Base-by-base conservation (phyloP, 1,140 invertebrate genomes). In the Trachymyrmex cornetzi region DNA sequence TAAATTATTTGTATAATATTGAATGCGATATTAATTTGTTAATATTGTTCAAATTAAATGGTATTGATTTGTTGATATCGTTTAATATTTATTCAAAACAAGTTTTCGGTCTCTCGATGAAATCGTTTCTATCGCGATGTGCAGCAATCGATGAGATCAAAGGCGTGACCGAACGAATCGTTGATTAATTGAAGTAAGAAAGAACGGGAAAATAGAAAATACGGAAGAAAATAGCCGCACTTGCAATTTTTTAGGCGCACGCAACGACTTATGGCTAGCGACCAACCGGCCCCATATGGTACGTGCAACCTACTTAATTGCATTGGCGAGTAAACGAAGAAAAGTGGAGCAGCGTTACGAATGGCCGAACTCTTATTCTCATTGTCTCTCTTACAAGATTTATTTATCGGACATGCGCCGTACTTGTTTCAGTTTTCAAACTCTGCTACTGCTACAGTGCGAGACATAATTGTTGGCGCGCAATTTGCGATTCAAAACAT, bases 231-330 rank as follows among this genome's bases (percentile, higher is more conserved):
- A 84, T 84, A 24, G 66, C 34, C 7, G 34, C 82, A 86, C 74
- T 72, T 50, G 84, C 88, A 87, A 86, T 77, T 67, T 87, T 64
- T 74, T 22, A 16, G 53, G 55, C 22, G 24, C 88, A 82, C 82
- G 87, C 88, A 84, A 88, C 75, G 86, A 77, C 71, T 87, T 61
- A 85, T 77, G 80, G 86, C 69, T 85, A 89, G 89, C 69, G 64
- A 86, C 81, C 88, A 22, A 57, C 57, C 22, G 88, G 74, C 67
- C 72, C 72, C 86, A 57, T 90, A 87, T 90, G 88, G 80, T 90
- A 90, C 88, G 88, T 82, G 90, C 87, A 91, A 84, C 90, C 90
- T 90, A 91, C 90, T 91, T 91, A 91, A 88, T 91, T 91, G 90
- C 79, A 67, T 75, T 71, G 87, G 30, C 87, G 55, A 77, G 89